Conservation (phyloP, 2,113 vertebrate genomes). For the Hyla sarda region DNA sequence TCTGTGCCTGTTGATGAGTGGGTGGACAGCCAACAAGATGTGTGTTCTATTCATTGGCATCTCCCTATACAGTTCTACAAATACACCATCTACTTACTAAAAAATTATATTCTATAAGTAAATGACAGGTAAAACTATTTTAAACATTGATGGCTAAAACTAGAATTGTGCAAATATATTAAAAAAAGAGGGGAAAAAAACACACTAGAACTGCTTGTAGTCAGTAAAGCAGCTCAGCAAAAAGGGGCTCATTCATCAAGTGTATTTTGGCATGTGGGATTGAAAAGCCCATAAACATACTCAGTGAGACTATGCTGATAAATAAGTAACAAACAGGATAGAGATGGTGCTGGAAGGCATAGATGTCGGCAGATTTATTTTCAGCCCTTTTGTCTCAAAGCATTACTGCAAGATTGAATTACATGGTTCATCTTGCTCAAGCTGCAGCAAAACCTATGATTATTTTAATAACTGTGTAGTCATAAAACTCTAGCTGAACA, state of each 20-base stretch:
- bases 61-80: background rate
- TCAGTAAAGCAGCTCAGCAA: too few relatives aligned
- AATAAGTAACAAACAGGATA: background rate
- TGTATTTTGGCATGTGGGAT: background rate
- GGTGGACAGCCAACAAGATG: background rate
- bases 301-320: background rate
- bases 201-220: too few relatives aligned
- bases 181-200: too few relatives aligned
- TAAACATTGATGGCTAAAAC: too few relatives aligned
- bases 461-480: background rate
- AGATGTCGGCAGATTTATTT: conserved; percentile 6
- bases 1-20: background rate
- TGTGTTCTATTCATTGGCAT: background rate
- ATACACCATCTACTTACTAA: background rate
- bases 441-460: background rate
- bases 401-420: background rate
- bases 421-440: background rate
- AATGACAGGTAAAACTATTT: too few relatives aligned
- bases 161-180: too few relatives aligned
- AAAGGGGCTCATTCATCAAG: background rate
- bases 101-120: background rate
- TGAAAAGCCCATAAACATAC: background rate
- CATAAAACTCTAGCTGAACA: background rate
- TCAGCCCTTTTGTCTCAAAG: background rate
- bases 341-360: background rate